A percentile compares a stretch with the other conserved stretches of the same genome.
Evolutionary conservation across 2,888 invertebrate genomes (phyloP).

Genomic region (Dryomyza anilis): DNA sequence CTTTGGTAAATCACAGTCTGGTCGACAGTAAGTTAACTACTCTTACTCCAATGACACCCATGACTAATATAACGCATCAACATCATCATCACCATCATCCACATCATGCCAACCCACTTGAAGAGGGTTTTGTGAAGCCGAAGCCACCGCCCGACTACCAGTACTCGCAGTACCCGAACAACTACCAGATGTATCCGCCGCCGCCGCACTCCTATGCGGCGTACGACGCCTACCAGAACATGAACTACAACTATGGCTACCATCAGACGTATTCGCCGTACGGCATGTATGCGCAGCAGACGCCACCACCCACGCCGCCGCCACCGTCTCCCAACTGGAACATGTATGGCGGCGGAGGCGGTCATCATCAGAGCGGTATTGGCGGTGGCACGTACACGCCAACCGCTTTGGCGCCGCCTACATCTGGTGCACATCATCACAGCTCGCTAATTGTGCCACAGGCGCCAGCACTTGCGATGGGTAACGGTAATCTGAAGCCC

Average conservation of each 20-base stretch:
- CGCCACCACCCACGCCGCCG: conserved; percentile 60
- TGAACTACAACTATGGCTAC: conserved; percentile 61
- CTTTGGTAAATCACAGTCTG: conserved; percentile 63
- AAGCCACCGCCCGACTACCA: conserved; percentile 61
- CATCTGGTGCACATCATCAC: conserved; percentile 40
- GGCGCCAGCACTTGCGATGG: conserved; percentile 29
- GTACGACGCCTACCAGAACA: conserved; percentile 60
- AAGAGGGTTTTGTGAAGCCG: conserved; percentile 61
- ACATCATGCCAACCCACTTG: conserved; percentile 42
- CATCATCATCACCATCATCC: conserved; percentile 41
- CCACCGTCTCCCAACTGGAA: conserved; percentile 70
- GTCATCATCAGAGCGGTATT: conserved; percentile 50
- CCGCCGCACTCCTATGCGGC: conserved; percentile 61
- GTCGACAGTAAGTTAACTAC: conserved; percentile 61
- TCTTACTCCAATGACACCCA: conserved; percentile 62
- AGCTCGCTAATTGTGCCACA: conserved; percentile 39
- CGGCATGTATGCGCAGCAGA: conserved; percentile 61
- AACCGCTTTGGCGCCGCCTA: conserved; percentile 45
- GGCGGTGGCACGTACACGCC: conserved; percentile 41
- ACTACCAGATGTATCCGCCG: conserved; percentile 61
- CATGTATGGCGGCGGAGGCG: conserved; percentile 64
- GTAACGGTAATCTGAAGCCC: conserved; percentile 32
- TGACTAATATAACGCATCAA: conserved; percentile 58
- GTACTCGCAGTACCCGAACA: conserved; percentile 60
- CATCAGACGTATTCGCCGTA: conserved; percentile 61